A percentile compares a stretch with the other conserved stretches of the same genome.
phyloP scores from a whole-genome alignment of 2,113 vertebrate species.

The Prunella himalayana region DNA sequence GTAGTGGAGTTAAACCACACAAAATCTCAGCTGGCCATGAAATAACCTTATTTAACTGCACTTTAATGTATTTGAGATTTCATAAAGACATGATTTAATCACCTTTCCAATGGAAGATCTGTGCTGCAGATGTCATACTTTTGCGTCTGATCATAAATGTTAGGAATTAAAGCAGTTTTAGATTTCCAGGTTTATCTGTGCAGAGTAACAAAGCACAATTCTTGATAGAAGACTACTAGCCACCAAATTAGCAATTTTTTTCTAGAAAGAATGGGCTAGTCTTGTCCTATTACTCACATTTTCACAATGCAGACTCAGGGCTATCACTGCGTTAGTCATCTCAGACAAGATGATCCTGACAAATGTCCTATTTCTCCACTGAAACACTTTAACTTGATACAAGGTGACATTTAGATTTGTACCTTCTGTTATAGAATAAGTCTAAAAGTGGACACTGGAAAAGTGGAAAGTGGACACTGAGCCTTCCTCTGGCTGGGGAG shows the following conservation, averaged over 20 bases:
- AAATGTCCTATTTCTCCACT: not conserved
- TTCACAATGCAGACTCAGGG: not conserved
- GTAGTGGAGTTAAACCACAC: not conserved
- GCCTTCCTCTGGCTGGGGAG: not conserved
- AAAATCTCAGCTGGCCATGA: not conserved
- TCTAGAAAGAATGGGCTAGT: not conserved
- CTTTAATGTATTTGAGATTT: not conserved
- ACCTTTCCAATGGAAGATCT: not conserved
- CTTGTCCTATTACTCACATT: not conserved
- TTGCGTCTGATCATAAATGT: accelerated
- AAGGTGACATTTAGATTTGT: slow-evolving; percentile 6
- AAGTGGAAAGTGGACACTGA: not conserved
- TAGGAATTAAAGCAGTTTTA: not conserved
- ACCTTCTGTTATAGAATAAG: not conserved
- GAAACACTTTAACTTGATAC: not conserved
- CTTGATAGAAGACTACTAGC: not conserved
- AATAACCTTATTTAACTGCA: not conserved
- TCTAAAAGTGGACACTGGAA: not conserved
- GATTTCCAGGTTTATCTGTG: not conserved
- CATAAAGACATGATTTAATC: not conserved
- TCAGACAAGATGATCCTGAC: not conserved
- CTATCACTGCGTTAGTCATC: not conserved
- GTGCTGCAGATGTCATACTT: not conserved
- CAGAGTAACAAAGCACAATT: not conserved
- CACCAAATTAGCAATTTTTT: not conserved